Percentiles rank a stretch among this genome's conserved stretches.
Conservation (phyloP, 2,797 vertebrate species). For the Tachyglossus aculeatus region DNA sequence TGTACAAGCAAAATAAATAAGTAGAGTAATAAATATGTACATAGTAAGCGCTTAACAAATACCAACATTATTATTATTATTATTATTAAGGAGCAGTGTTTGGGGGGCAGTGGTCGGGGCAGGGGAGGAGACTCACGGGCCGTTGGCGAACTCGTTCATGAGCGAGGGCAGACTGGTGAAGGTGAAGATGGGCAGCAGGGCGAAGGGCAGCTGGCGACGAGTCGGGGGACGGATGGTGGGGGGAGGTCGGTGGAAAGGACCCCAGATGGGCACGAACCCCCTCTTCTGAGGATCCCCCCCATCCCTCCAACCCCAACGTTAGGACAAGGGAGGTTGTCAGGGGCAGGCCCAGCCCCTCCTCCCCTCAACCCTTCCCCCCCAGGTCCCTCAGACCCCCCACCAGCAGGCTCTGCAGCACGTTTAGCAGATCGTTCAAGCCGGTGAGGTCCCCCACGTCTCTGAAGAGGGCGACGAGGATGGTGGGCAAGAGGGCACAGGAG, state of each 20-base stretch:
- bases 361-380: not conserved
- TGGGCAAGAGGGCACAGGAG: constrained; percentile 78
- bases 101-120: too few species aligned
- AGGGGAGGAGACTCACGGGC: constrained; percentile 70
- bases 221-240: not conserved
- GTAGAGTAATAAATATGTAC: too few species aligned
- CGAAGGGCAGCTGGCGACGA: constrained; percentile 75
- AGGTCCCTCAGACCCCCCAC: constrained; percentile 53
- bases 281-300: too few species aligned
- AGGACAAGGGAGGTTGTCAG: rapidly evolving
- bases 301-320: too few species aligned
- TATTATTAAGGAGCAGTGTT: too few species aligned
- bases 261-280: not conserved
- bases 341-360: too few species aligned
- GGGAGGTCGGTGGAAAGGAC: not conserved
- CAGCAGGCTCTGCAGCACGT: constrained; percentile 80
- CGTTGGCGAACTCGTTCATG: constrained; percentile 78
- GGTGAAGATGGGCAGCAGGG: constrained; percentile 75
- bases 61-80: too few species aligned
- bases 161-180: constrained; percentile 78
- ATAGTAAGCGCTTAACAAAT: too few species aligned
- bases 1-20: too few species aligned
- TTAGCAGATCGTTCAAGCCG: constrained; percentile 78
- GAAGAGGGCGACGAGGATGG: constrained; percentile 72
- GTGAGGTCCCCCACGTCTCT: constrained; percentile 73